Evolutionary conservation across 2,113 vertebrate species (phyloP), one percentile per base, ranked within the genome.

Genomic region (Dromaius novaehollandiae): DNA sequence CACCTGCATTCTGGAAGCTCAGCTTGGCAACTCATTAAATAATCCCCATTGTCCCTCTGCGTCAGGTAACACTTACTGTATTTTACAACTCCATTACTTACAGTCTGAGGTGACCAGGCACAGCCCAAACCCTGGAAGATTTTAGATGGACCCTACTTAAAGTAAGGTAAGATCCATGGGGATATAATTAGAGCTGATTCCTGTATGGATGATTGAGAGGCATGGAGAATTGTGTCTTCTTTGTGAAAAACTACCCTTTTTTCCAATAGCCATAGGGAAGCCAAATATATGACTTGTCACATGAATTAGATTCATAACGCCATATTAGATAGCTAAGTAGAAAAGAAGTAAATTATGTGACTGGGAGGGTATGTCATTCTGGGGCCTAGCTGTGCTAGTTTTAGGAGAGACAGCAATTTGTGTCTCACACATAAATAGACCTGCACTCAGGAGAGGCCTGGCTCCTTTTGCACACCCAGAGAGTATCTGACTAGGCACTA

Each of bases 281-380:
- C 26, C 66, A 86, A 95, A 96, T 82, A 77, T 36, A 91, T 86
- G 7, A 83, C 38, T 92, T 68, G 42, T 86, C 8, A 7, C 69
- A 60, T 50, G 58, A 21, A 92, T 82, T 91, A 1, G 1, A 51
- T 88, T 96, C 86, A 96, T 88, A 95, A 88, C 46, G 17, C 28
- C 53, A 10, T 76, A 71, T 91, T 88, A 82, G 58, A 76, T 91
- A 93, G 93, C 36, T 61, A 65, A 46, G 70, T 73, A 69, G 70
- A 92, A 93, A 96, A 93, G 32, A 87, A 30, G 42, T 69, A 28
- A 87, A 92, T 87, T 94, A 95, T 20, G 4, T 93, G 90, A 93
- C 40, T 69, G 53, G 55, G 26, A 94, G 40, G 21, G 77, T 93
- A 78, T 79, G 86, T 73, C 74, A 81, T 85, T 92, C 63, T 87